Evolutionary conservation across 1,140 invertebrate species (phyloP), one percentile per base, ranked within the genome.

Genomic region (Sesamia nonagrioides): DNA sequence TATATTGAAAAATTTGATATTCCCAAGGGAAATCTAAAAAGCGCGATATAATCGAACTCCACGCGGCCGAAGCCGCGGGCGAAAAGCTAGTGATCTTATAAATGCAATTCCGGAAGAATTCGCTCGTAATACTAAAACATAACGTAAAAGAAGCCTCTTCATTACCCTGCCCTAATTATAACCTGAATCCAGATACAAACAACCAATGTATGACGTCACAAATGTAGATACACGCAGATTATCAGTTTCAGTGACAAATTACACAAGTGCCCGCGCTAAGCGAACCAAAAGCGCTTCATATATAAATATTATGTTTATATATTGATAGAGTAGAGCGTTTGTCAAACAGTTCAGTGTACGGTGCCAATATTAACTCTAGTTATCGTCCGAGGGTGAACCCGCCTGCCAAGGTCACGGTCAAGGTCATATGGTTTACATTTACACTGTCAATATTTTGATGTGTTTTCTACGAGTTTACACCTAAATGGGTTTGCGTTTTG

Each of bases 271-370:
- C 78, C 77, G 80, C 84, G 84, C 85, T 86, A 79, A 86, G 83
- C 86, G 86, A 80, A 85, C 89, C 89, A 87, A 91, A 92, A 94
- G 89, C 89, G 91, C 86, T 88, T 88, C 90, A 92, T 92, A 94
- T 92, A 94, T 94, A 94, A 94, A 94, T 94, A 94, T 94, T 93
- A 91, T 94, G 91, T 94, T 91, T 94, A 94, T 93, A 94, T 94
- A 94, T 94, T 94, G 93, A 94, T 93, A 94, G 92, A 94, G 93
- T 88, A 82, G 84, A 94, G 92, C 91, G 91, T 88, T 93, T 88
- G 88, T 92, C 93, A 94, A 94, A 94, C 92, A 94, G 79, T 78
- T 81, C 80, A 82, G 91, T 92, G 86, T 93, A 86, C 89, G 91
- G 78, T 90, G 91, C 92, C 91, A 94, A 94, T 94, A 94, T 94